Percentiles rank a stretch among this genome's conserved stretches.
These are phyloP conservation scores for Drosophila ustulata DNA, from an alignment of 2,888 invertebrate species.

Conservation along the genomic window DNA sequence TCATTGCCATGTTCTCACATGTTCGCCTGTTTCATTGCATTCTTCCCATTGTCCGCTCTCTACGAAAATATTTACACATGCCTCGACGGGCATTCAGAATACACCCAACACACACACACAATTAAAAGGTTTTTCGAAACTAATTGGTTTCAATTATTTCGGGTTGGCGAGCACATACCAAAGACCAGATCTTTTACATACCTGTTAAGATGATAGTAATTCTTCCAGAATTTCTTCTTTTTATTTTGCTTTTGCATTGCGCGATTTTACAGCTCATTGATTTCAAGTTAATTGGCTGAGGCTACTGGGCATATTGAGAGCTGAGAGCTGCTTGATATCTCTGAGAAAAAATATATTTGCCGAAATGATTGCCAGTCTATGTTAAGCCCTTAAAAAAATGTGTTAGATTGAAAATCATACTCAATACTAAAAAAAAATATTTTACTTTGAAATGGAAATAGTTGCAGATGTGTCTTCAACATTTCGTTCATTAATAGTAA, in stretches of 20 bases:
- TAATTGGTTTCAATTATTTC: conserved; percentile 82
- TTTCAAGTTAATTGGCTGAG: conserved; percentile 73
- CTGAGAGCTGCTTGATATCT: conserved; percentile 16
- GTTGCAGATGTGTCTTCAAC: too few relatives aligned
- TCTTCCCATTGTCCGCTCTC: conserved; percentile 54
- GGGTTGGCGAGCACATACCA: conserved; percentile 65
- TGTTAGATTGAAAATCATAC: too few relatives aligned
- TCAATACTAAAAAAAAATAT: too few relatives aligned
- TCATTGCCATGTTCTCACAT: conserved; percentile 80
- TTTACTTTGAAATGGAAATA: too few relatives aligned
- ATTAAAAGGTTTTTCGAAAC: conserved; percentile 80
- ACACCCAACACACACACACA: conserved; percentile 64
- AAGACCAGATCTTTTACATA: conserved; percentile 40
- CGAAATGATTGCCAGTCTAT: not conserved
- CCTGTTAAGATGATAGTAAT: conserved; percentile 46
- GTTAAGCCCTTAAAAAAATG: not conserved
- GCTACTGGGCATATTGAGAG: not conserved
- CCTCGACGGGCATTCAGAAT: conserved; percentile 57
- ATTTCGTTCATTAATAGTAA: too few relatives aligned
- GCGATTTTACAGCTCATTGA: conserved; percentile 72
- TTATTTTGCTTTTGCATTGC: conserved; percentile 62
- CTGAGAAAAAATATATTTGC: conserved; percentile 14
- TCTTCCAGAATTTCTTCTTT: conserved; percentile 16
- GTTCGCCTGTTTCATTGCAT: conserved; percentile 40
- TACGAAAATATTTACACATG: conserved; percentile 78